Conservation (phyloP, 2,888 invertebrate genomes). For the Lochmaea capreae region DNA sequence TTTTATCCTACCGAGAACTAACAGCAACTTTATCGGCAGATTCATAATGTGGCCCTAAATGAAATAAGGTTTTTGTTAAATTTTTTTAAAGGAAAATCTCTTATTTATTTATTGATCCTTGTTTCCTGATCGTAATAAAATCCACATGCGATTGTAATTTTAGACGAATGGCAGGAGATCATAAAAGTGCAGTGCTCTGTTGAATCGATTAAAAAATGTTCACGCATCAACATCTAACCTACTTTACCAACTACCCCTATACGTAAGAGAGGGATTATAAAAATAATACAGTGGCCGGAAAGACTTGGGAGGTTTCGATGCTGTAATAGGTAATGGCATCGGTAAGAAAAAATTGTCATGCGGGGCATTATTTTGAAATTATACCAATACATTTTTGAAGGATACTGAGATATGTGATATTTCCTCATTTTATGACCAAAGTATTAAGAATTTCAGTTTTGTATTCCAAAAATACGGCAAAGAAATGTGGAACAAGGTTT, state of each 20-base stretch:
- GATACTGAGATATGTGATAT: too few species aligned
- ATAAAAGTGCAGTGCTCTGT: conserved; percentile 11
- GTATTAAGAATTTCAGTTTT: too few species aligned
- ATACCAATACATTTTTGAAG: too few species aligned
- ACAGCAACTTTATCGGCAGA: too few species aligned
- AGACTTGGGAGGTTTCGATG: not conserved
- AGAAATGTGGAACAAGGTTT: too few species aligned
- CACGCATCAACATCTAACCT: conserved; percentile 14
- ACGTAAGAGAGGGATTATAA: not conserved
- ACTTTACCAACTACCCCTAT: conserved; percentile 1
- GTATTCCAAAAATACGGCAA: too few species aligned
- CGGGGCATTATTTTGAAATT: too few species aligned
- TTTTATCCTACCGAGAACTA: too few species aligned
- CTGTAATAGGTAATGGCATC: not conserved
- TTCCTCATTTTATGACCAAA: too few species aligned
- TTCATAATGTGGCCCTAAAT: too few species aligned
- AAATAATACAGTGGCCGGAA: conserved; percentile 3
- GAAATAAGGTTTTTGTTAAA: too few species aligned
- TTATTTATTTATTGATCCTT: not conserved
- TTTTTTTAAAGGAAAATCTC: not conserved
- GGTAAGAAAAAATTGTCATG: too few species aligned
- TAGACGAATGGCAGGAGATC: conserved; percentile 3
- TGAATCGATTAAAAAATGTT: conserved; percentile 10
- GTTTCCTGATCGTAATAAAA: not conserved
- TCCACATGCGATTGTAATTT: conserved; percentile 12